Percentiles rank a stretch among this genome's conserved stretches.
Conservation (phyloP, 2,113 vertebrate genomes). For the Burhinus oedicnemus region DNA sequence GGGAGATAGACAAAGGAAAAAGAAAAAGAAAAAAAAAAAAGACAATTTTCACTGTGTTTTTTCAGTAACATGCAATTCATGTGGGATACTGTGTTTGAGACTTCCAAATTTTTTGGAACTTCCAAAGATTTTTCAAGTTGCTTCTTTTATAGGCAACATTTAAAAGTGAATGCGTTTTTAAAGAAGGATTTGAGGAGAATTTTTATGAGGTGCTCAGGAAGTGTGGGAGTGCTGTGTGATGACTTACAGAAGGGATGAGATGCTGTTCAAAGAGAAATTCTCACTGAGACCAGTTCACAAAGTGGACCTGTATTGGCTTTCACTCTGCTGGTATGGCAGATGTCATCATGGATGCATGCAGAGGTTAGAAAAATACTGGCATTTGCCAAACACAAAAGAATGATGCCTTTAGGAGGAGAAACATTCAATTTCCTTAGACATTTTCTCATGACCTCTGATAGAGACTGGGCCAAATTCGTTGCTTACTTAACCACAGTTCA, state of each 20-base stretch:
- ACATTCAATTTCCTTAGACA: conserved; percentile 18
- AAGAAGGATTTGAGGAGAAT: not conserved
- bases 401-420: conserved; percentile 22
- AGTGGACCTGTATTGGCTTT: not conserved
- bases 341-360: not conserved
- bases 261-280: not conserved
- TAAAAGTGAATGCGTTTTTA: not conserved
- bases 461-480: not conserved
- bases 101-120: not conserved
- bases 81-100: not conserved
- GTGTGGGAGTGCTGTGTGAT: not conserved
- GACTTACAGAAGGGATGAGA: not conserved
- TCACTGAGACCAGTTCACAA: not conserved
- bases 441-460: conserved; percentile 43
- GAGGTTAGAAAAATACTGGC: conserved; percentile 37
- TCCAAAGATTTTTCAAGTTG: not conserved
- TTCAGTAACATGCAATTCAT: not conserved
- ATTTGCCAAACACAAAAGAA: conserved; percentile 22
- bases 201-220: conserved; percentile 4
- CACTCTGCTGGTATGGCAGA: not conserved
- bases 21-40: not conserved
- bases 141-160: not conserved
- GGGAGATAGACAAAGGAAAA: not conserved
- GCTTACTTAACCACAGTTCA: not conserved
- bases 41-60: not conserved